phyloP scores from a whole-genome alignment of 2,797 vertebrate genomes.

The Sebastes taczanowskii region DNA sequence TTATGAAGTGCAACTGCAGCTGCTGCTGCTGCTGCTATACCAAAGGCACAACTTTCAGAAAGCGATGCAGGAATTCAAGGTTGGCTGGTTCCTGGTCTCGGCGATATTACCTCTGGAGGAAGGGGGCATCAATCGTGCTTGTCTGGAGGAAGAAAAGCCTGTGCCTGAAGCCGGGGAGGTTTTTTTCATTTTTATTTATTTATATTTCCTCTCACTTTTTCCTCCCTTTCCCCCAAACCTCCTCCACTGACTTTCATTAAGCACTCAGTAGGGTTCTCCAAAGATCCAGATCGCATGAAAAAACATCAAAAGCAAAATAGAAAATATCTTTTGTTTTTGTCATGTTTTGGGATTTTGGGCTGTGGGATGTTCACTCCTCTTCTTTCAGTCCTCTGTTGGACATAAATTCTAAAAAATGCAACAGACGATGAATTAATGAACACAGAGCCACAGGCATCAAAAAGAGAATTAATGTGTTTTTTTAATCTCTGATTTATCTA shows the following conservation, averaged over 20 bases:
- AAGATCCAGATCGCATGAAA: constrained; percentile 13
- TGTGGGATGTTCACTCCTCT: neutral
- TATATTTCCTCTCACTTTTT: neutral
- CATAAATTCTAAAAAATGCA: neutral
- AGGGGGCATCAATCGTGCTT: constrained; percentile 68
- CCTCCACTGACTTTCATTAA: constrained; percentile 26
- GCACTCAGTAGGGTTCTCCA: constrained; percentile 16
- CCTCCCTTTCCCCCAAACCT: neutral
- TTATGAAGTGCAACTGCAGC: constrained; percentile 73
- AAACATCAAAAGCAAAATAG: constrained; percentile 8
- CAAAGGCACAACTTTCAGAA: constrained; percentile 62
- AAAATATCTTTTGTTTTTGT: neutral
- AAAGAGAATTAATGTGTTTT: constrained; percentile 31
- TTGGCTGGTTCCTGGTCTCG: constrained; percentile 70
- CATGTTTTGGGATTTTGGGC: neutral
- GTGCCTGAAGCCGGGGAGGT: constrained; percentile 12
- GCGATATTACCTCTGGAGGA: constrained; percentile 65
- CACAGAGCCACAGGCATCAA: constrained; percentile 1
- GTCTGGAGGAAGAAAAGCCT: constrained; percentile 55
- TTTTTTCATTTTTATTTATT: constrained; percentile 40
- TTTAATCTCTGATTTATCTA: constrained; percentile 38
- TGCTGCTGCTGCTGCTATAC: constrained; percentile 50
- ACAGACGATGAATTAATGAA: constrained; percentile 18
- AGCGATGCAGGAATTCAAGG: constrained; percentile 72
- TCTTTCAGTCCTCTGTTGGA: constrained; percentile 9